Base-by-base conservation (phyloP, 2,888 invertebrate genomes). In the Diploptera punctata region DNA sequence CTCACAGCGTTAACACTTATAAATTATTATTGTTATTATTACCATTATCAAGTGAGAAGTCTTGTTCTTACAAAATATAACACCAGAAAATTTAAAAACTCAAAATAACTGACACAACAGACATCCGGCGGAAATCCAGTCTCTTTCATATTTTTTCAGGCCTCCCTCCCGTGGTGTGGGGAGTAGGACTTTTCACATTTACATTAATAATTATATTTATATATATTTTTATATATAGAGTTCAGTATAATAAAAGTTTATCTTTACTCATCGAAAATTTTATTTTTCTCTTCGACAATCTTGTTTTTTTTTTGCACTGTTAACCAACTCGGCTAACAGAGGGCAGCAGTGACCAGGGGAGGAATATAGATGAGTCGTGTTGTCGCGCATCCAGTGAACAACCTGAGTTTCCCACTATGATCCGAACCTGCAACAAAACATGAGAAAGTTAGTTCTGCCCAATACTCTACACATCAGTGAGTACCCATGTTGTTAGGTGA, bases 351-450 rank as follows among this genome's bases (percentile, higher is more conserved):
- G 65, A 65, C 65, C 65, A 65, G 47, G 69, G 57, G 70, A 67
- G 60, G 72, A 68, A 71, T 73, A 71, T 73, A 72, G 74, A 73
- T 73, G 72, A 73, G 38, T 57, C 47, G 70, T 49, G 61, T 47
- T 67, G 54, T 54, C 71, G 43, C 67, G 54, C 67, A 31, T 54
- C 65, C 69, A 71, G 68, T 24, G 29, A 60, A 70, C 74, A 69
- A 72, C 74, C 74, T 74, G 74, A 73, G 74, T 74, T 70, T 70
- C 68, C 65, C 74, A 73, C 72, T 68, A 68, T 70, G 68, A 70
- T 74, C 72, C 73, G 68, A 73, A 73, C 74, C 74, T 74, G 68
- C 26, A 71, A 47, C 19, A 24, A 65, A 62, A 44, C 29, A n/a
- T 31, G 10, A 54, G 21, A 24, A 19, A 69, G 26, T 1, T 18